These are phyloP conservation scores for Strigamia maritima DNA, from an alignment of 2,888 invertebrate genomes.

Conservation along the genomic window DNA sequence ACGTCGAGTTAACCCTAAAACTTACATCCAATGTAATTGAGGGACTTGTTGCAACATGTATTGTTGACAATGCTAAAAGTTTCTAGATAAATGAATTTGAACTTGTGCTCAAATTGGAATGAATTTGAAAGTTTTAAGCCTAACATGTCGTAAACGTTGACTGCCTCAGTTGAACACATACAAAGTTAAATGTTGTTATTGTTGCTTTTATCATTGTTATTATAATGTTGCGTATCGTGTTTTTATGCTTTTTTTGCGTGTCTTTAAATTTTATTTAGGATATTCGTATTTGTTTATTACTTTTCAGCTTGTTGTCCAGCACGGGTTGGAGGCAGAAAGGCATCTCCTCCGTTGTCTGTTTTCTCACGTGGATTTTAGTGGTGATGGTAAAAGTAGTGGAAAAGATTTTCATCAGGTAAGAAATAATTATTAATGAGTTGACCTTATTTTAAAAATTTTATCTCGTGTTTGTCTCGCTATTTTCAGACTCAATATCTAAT, in stretches of 20 bases:
- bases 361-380: conserved; percentile 79
- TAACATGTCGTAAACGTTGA: not conserved
- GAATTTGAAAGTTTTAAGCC: not conserved
- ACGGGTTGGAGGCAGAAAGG: conserved; percentile 95
- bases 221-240: not conserved
- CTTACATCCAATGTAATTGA: not conserved
- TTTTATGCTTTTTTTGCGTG: not conserved
- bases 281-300: conserved; percentile 49
- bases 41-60: not conserved
- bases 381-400: conserved; percentile 56
- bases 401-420: conserved; percentile 55
- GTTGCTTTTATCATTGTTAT: not conserved
- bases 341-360: conserved; percentile 93
- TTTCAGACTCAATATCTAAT: conserved; percentile 69
- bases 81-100: not conserved
- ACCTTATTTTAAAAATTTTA: conserved; percentile 36
- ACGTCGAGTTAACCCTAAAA: not conserved
- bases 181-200: not conserved
- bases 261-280: not conserved
- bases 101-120: not conserved
- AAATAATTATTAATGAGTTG: not conserved
- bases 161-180: not conserved
- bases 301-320: conserved; percentile 76
- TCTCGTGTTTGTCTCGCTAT: conserved; percentile 34
- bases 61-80: not conserved